Percentiles rank a stretch among this genome's conserved stretches.
Evolutionary conservation across 2,888 invertebrate species (phyloP).

Genomic region (Eristalis pertinax): DNA sequence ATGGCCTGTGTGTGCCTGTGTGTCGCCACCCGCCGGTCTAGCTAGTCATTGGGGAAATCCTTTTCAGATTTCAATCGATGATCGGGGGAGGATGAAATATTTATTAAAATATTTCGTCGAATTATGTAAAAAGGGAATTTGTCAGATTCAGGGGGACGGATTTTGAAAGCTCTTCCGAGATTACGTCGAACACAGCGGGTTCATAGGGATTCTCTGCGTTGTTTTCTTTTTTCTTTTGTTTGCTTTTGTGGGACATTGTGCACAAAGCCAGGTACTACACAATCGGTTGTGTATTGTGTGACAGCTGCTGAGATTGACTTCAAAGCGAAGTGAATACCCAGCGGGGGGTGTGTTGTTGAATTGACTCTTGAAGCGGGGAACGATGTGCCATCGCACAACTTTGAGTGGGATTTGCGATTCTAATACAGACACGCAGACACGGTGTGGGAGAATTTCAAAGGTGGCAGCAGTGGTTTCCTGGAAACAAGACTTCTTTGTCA

Average conservation of each 20-base stretch:
- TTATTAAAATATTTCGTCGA: constrained; percentile 1
- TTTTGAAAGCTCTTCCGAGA: background rate
- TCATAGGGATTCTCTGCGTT: background rate
- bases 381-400: background rate
- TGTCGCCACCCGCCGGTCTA: too few species aligned
- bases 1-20: too few species aligned
- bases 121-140: background rate
- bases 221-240: background rate
- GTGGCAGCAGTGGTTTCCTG: background rate
- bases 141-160: background rate
- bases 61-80: constrained; percentile 18
- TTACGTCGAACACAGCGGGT: background rate
- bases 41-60: background rate
- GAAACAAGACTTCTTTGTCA: background rate
- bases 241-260: background rate
- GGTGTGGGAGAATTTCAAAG: background rate
- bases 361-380: background rate
- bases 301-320: constrained; percentile 9
- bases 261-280: constrained; percentile 6
- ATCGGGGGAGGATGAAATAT: constrained; percentile 17
- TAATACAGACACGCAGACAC: background rate
- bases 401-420: background rate
- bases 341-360: background rate
- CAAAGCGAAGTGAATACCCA: constrained; percentile 15
- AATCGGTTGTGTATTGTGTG: background rate